phyloP scores from a whole-genome alignment of 2,113 vertebrate species.

The Leiothrix lutea region DNA sequence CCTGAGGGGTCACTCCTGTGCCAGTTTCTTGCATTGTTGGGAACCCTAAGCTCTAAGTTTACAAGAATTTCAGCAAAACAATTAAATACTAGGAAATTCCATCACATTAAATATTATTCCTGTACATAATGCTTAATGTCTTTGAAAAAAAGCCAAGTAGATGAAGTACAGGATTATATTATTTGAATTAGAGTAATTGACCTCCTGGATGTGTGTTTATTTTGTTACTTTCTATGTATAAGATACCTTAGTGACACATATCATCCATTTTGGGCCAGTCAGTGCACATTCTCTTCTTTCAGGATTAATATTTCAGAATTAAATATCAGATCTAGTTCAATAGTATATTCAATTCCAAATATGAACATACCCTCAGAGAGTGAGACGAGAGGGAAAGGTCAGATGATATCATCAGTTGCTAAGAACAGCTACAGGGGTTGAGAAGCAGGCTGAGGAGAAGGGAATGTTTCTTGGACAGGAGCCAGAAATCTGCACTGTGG shows the following conservation, averaged over 20 bases:
- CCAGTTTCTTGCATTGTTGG: background rate
- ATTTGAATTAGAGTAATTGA: background rate
- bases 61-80: background rate
- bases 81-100: background rate
- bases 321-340: background rate
- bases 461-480: background rate
- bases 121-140: background rate
- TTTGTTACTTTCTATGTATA: background rate
- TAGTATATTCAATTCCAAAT: background rate
- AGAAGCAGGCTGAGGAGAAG: background rate
- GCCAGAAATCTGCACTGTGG: background rate
- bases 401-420: background rate
- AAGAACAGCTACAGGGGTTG: background rate
- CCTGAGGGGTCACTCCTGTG: background rate
- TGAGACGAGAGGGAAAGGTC: slow-evolving; percentile 10
- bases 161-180: background rate
- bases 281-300: background rate
- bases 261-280: background rate
- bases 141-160: background rate
- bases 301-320: background rate
- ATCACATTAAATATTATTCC: background rate
- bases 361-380: background rate
- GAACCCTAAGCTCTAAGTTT: background rate
- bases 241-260: background rate
- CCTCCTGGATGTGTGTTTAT: background rate